Evolutionary conservation across 2,797 vertebrate species (phyloP).

Genomic region (Macrochelys suwanniensis): DNA sequence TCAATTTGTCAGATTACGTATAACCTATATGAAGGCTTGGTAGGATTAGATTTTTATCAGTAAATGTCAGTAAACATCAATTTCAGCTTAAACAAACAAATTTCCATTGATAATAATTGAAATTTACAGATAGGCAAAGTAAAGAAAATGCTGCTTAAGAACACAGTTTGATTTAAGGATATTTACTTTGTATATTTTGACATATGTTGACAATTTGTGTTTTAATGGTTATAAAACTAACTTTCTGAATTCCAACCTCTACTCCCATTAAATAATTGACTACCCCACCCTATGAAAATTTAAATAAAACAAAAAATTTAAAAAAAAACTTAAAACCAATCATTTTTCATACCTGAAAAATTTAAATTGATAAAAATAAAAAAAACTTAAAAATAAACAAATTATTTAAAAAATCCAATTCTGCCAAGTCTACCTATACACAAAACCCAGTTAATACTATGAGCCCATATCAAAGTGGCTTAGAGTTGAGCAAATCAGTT

Average conservation of each 20-base stretch:
- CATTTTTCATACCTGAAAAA: background rate
- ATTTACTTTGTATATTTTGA: background rate
- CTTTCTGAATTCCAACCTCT: background rate
- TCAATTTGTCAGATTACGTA: background rate
- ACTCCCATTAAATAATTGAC: background rate
- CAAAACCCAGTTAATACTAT: background rate
- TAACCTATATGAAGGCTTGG: background rate
- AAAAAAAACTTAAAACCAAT: background rate
- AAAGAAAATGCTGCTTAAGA: background rate
- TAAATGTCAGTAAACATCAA: background rate
- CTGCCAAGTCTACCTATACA: background rate
- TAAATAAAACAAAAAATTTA: background rate
- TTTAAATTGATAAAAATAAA: background rate
- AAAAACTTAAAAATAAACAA: background rate
- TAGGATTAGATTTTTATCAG: background rate
- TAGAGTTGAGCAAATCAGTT: background rate
- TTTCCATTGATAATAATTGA: background rate
- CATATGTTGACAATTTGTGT: background rate
- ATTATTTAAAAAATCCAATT: background rate
- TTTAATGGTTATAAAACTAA: background rate
- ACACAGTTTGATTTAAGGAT: background rate
- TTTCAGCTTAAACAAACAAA: background rate
- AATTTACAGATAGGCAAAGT: background rate
- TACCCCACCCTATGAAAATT: background rate
- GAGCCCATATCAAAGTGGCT: constrained; percentile 39